Evolutionary conservation across 2,113 vertebrate species (phyloP).

Genomic region (Ptilonorhynchus violaceus): DNA sequence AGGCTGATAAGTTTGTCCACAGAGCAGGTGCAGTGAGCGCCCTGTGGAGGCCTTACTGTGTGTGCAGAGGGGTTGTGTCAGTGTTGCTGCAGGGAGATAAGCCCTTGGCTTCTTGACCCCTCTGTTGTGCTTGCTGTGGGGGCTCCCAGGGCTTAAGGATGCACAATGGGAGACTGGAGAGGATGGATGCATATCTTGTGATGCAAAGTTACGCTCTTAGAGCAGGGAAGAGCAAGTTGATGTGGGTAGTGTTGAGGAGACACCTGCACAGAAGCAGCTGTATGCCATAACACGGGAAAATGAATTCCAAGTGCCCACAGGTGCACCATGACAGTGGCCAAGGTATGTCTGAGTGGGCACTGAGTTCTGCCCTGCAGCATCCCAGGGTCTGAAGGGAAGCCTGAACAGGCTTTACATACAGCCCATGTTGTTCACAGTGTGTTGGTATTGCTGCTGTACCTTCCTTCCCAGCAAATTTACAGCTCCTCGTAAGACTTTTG

Average conservation of each 20-base stretch:
- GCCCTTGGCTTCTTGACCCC: neutral
- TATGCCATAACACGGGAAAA: neutral
- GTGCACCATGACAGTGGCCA: accelerated
- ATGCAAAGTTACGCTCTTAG: neutral
- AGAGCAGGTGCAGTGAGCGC: neutral
- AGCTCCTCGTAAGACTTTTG: neutral
- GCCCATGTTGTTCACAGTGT: neutral
- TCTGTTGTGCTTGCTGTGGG: neutral
- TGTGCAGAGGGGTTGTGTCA: neutral
- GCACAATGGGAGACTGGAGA: neutral
- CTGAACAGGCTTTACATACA: neutral
- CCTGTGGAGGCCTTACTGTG: neutral
- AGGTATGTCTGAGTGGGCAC: neutral
- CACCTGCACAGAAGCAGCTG: neutral
- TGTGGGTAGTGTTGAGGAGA: neutral
- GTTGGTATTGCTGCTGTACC: neutral
- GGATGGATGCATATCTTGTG: neutral
- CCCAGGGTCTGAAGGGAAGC: neutral
- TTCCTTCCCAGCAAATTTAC: neutral
- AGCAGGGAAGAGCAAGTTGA: neutral
- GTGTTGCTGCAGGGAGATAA: neutral
- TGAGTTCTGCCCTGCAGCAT: neutral
- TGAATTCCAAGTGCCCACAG: neutral
- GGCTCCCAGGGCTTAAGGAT: neutral
- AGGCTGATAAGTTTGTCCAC: neutral